These are phyloP conservation scores for Spodoptera litura DNA, from an alignment of 1,140 invertebrate genomes.

Conservation along the genomic window DNA sequence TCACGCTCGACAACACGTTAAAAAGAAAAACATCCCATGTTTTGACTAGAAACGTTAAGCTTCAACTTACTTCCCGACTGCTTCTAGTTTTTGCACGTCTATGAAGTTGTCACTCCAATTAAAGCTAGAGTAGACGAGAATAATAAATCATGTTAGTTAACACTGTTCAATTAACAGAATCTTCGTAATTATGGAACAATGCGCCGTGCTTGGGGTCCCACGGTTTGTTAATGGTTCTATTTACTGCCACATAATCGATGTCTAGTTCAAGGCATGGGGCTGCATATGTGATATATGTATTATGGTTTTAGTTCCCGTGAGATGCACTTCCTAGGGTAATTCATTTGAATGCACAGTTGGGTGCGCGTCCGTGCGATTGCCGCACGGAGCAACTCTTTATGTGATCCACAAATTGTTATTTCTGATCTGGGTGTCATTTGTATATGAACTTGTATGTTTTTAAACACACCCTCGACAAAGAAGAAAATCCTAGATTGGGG, in stretches of 20 bases:
- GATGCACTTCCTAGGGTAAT: background rate
- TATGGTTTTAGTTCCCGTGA: background rate
- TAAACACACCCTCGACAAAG: no score
- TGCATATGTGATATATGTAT: background rate
- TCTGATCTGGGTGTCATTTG: no score
- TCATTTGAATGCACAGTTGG: background rate
- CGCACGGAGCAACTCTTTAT: no score
- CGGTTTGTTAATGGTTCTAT: slow-evolving; percentile 40
- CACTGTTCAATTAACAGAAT: slow-evolving; percentile 32
- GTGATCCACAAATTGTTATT: no score
- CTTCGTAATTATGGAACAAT: slow-evolving; percentile 43
- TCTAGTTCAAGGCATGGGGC: slow-evolving; percentile 42
- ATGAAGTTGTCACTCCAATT: slow-evolving; percentile 28
- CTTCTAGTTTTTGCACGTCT: slow-evolving; percentile 11
- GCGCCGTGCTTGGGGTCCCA: slow-evolving; percentile 9
- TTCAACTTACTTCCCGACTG: background rate
- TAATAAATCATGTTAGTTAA: slow-evolving; percentile 25
- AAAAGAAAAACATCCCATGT: no score
- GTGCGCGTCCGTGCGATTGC: no score
- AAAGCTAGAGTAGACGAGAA: background rate
- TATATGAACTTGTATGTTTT: no score
- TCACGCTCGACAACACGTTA: no score
- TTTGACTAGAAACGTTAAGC: background rate
- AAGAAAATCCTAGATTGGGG: no score
- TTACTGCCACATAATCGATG: slow-evolving; percentile 23